A percentile compares a stretch with the other conserved stretches of the same genome.
Evolutionary conservation across 1,140 invertebrate genomes (phyloP).

Genomic region (Trypoxylus dichotomus): DNA sequence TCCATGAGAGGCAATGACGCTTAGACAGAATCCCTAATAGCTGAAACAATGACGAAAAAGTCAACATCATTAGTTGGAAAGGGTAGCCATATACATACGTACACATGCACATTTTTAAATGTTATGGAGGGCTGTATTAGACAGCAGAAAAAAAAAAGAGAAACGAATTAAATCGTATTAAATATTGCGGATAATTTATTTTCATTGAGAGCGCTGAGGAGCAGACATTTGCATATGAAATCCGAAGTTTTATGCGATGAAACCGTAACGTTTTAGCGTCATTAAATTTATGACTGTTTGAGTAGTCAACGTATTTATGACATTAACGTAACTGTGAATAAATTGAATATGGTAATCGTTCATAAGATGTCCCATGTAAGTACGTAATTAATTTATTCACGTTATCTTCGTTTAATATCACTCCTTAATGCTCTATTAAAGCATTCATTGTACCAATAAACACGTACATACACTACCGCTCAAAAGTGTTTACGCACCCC

Average conservation of each 20-base stretch:
- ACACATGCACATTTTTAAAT: neutral
- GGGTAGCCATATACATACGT: neutral
- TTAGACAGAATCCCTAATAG: constrained; percentile 10
- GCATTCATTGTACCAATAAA: neutral
- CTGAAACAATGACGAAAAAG: constrained; percentile 13
- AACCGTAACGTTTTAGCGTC: no score
- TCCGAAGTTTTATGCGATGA: no score
- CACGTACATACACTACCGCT: no score
- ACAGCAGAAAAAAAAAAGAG: no score
- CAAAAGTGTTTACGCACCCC: no score
- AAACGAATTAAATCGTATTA: no score
- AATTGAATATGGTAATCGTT: neutral
- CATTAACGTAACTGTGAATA: neutral
- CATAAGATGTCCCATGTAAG: neutral
- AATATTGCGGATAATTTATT: no score
- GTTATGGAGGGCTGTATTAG: neutral
- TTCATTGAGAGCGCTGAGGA: no score
- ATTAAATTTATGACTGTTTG: no score
- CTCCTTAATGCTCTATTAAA: neutral
- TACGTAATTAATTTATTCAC: neutral
- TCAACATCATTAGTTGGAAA: constrained; percentile 6
- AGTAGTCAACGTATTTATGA: no score
- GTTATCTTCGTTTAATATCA: neutral
- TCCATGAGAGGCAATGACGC: constrained; percentile 7
- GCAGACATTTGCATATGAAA: no score